Evolutionary conservation across 1,140 invertebrate species (phyloP), one percentile per base, ranked within the genome.

Genomic region (Papilio machaon): DNA sequence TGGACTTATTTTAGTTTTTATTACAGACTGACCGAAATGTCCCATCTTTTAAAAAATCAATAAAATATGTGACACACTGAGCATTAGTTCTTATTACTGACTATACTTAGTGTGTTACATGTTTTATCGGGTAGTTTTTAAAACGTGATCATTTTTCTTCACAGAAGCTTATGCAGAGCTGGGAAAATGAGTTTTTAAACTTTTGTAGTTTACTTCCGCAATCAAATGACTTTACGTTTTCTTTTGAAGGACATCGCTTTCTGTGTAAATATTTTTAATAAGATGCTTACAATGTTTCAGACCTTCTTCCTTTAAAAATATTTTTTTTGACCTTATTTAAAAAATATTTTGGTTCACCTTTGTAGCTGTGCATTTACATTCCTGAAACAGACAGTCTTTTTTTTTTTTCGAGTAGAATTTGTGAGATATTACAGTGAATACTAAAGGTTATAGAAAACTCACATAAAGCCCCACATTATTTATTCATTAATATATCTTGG

Each of bases 221-320:
- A 84, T 83, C 81, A 85, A 85, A 86, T 78, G 81, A 85, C 82
- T 88, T 87, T 82, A 74, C 78, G 78, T 85, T 84, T 85, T 88
- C 88, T 88, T 86, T 83, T 70, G 64, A 70, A 70, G 64, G 82
- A 82, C 82, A 84, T 80, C 81, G 83, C 84, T 83, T 84, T 78
- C 81, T 82, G n/a, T 79, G 88, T 91, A 90, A 92, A 91, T 88
- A 89, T 89, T 86, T 89, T 88, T 91, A 90, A 92, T 91, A 88
- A 83, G 35, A 84, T 73, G 23, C 64, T 70, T 70, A 70, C 30
- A 70, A 70, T 70, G 64, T 70, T 70, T 35, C 30, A 30, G 64
- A 35, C 30, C 23, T 38, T 70, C 58, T 60, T 60, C 23, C 23
- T 30, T 30, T 30, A 30, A 30, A 30, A 30, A 30, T 30, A 30